Evolutionary conservation across 2,888 invertebrate genomes (phyloP).

Genomic region (Rhingia campestris): DNA sequence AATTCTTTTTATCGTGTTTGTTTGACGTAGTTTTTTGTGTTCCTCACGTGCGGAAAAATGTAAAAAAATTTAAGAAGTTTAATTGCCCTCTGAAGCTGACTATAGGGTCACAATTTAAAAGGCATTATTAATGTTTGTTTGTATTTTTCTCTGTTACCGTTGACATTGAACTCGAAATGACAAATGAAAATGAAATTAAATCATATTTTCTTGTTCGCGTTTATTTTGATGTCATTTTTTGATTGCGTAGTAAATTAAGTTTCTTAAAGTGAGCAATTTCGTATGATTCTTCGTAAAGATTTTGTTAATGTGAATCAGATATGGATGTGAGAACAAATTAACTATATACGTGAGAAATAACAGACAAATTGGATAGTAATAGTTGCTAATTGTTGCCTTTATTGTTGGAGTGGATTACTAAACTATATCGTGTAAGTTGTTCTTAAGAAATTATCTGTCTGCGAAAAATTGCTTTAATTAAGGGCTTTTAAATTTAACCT

Average conservation of each 20-base stretch:
- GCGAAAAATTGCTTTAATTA: not conserved
- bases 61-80: conserved; percentile 38
- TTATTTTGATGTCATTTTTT: conserved; percentile 27
- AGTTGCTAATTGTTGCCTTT: not conserved
- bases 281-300: conserved; percentile 22
- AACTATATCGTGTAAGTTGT: conserved; percentile 14
- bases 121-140: not conserved
- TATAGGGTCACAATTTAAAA: conserved; percentile 27
- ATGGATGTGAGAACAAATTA: conserved; percentile 2
- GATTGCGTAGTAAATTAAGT: conserved; percentile 8
- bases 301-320: conserved; percentile 26
- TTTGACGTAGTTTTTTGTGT: conserved; percentile 22
- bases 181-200: conserved; percentile 55
- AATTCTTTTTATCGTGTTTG: conserved; percentile 9
- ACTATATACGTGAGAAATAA: not conserved
- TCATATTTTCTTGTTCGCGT: conserved; percentile 25
- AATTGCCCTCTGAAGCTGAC: conserved; percentile 4
- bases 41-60: conserved; percentile 49
- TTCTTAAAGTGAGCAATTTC: conserved; percentile 16
- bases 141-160: conserved; percentile 16
- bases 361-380: not conserved
- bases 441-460: not conserved
- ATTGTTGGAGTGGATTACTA: conserved; percentile 1
- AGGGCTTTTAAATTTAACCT: too few relatives aligned
- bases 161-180: conserved; percentile 51